Percentiles rank a stretch among this genome's conserved stretches.
Evolutionary conservation across 2,113 vertebrate species (phyloP).

Genomic region (Sigmodon hispidus): DNA sequence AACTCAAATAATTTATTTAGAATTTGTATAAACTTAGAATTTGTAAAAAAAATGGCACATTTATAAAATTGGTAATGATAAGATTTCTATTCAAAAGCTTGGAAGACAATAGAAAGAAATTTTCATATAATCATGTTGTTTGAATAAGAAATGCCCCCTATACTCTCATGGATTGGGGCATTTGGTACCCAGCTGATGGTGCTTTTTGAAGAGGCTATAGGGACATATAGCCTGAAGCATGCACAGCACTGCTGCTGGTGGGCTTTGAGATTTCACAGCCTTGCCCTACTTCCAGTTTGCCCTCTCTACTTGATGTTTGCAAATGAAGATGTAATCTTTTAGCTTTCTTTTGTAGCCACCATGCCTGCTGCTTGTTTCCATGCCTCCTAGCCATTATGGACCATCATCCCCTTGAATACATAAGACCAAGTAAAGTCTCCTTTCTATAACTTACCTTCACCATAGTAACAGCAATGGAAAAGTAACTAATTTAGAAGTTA

Average conservation of each 20-base stretch:
- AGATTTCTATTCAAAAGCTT: background rate
- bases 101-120: background rate
- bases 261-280: background rate
- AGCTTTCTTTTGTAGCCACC: background rate
- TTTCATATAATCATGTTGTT: background rate
- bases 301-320: background rate
- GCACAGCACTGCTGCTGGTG: background rate
- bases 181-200: background rate
- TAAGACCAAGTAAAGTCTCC: background rate
- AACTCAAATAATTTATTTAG: background rate
- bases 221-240: background rate
- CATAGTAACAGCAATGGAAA: too few species aligned
- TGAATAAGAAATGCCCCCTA: background rate
- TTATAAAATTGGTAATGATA: slow-evolving; percentile 12
- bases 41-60: too few species aligned
- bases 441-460: background rate
- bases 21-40: slow-evolving; percentile 20
- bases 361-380: background rate
- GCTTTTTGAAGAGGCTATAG: background rate
- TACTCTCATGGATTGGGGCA: background rate
- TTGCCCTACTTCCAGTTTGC: background rate
- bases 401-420: background rate
- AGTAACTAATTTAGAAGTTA: background rate
- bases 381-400: background rate
- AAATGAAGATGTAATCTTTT: too few species aligned